A percentile compares a stretch with the other conserved stretches of the same genome.
phyloP scores from a whole-genome alignment of 2,797 vertebrate species.

The Danio choprae region DNA sequence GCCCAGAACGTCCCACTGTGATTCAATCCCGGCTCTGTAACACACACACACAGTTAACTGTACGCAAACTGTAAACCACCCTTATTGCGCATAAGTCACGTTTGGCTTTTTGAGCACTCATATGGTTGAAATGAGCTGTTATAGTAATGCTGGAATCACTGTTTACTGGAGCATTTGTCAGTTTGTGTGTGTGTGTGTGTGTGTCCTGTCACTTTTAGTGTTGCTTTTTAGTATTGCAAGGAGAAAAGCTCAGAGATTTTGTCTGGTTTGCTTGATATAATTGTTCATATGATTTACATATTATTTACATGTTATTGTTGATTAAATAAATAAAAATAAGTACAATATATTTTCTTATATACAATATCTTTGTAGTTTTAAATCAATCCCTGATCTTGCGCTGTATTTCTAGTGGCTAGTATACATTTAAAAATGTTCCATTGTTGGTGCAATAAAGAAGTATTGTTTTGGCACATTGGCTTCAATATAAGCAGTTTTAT shows the following conservation, averaged over 20 bases:
- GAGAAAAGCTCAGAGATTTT: background rate
- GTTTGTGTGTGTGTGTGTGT: slow-evolving; percentile 4
- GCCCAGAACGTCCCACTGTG: slow-evolving; percentile 43
- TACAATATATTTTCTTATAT: background rate
- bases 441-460: too few relatives aligned
- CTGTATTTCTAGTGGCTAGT: too few relatives aligned
- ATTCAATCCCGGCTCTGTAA: slow-evolving; percentile 41
- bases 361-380: too few relatives aligned
- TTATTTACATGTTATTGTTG: background rate
- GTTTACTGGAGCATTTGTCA: background rate
- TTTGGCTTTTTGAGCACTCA: slow-evolving; percentile 31
- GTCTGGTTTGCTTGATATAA: background rate
- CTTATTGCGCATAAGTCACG: slow-evolving; percentile 28
- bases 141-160: slow-evolving; percentile 5
- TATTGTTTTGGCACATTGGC: too few relatives aligned
- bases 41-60: slow-evolving; percentile 31
- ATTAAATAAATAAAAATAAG: background rate
- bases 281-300: background rate
- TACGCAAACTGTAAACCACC: slow-evolving; percentile 24
- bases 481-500: too few relatives aligned
- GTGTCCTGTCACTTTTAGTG: background rate
- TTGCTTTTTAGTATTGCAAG: background rate
- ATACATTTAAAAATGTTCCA: too few relatives aligned
- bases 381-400: too few relatives aligned
- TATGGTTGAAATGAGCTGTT: slow-evolving; percentile 3